Evolutionary conservation across 2,113 vertebrate species (phyloP).

Genomic region (Chloebia gouldiae): DNA sequence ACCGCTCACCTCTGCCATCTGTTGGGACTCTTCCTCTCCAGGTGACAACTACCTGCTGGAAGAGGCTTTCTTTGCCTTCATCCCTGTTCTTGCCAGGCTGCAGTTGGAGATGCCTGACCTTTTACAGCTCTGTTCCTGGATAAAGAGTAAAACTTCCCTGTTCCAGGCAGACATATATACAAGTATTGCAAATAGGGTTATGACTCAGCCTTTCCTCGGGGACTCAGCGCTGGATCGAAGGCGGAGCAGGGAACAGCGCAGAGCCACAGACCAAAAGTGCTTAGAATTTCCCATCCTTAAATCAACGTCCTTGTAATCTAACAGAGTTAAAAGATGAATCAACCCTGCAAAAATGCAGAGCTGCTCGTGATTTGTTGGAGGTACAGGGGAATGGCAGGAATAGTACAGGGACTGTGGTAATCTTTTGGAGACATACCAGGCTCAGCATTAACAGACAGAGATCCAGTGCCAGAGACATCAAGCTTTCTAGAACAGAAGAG

Average conservation of each 20-base stretch:
- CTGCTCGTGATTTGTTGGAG: slow-evolving; percentile 24
- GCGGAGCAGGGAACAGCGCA: neutral
- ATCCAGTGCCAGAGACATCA: slow-evolving; percentile 16
- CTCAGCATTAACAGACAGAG: neutral
- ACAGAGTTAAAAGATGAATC: slow-evolving; percentile 43
- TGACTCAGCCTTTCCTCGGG: slow-evolving; percentile 56
- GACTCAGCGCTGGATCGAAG: neutral
- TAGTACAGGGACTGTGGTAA: neutral
- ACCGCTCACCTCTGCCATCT: neutral
- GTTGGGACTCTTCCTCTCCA: neutral
- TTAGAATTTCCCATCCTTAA: slow-evolving; percentile 14
- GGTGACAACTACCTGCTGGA: neutral
- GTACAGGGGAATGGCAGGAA: slow-evolving; percentile 14
- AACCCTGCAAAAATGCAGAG: slow-evolving; percentile 10
- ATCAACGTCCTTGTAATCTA: neutral
- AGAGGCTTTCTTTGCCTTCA: neutral
- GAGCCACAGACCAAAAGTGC: slow-evolving; percentile 9
- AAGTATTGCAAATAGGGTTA: slow-evolving; percentile 7
- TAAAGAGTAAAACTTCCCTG: neutral
- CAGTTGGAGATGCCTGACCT: neutral
- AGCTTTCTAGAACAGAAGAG: slow-evolving; percentile 27
- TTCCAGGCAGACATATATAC: neutral
- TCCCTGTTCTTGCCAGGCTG: neutral
- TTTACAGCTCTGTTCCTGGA: slow-evolving; percentile 10
- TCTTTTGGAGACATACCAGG: slow-evolving; percentile 39